These are phyloP conservation scores for Globodera ellingtonae DNA, from an alignment of 1,140 invertebrate genomes.

Conservation along the genomic window DNA sequence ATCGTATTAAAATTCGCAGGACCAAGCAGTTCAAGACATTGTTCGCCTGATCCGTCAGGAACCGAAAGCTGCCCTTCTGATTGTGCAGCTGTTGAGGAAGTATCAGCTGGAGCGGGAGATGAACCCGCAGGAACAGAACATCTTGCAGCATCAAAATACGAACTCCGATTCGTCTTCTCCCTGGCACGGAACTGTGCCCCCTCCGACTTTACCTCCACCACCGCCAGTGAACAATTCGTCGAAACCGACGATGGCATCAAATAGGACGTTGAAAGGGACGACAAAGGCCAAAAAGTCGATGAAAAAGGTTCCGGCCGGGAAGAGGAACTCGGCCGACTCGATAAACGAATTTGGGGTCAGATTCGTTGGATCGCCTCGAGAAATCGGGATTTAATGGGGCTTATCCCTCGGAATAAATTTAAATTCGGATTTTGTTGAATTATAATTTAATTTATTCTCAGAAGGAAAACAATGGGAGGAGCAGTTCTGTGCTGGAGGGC, in stretches of 20 bases:
- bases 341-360: background rate
- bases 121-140: constrained; percentile 9
- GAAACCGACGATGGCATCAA: background rate
- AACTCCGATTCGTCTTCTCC: background rate
- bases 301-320: background rate
- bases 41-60: constrained; percentile 59
- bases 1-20: background rate
- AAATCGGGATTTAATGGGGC: no score
- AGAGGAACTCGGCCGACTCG: background rate
- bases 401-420: no score
- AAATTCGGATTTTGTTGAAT: no score
- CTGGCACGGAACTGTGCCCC: no score
- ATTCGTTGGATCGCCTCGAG: no score
- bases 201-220: background rate
- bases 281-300: background rate
- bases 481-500: constrained; percentile 7
- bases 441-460: background rate
- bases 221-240: constrained; percentile 9
- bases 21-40: constrained; percentile 58
- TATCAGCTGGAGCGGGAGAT: constrained; percentile 50
- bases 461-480: background rate
- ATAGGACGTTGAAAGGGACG: background rate
- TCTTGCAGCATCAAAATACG: no score
- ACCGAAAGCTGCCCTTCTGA: constrained; percentile 49
- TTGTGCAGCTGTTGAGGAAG: constrained; percentile 52